Percentiles rank a stretch among this genome's conserved stretches.
Evolutionary conservation across 2,797 vertebrate genomes (phyloP).

Genomic region (Cynopterus sphinx): DNA sequence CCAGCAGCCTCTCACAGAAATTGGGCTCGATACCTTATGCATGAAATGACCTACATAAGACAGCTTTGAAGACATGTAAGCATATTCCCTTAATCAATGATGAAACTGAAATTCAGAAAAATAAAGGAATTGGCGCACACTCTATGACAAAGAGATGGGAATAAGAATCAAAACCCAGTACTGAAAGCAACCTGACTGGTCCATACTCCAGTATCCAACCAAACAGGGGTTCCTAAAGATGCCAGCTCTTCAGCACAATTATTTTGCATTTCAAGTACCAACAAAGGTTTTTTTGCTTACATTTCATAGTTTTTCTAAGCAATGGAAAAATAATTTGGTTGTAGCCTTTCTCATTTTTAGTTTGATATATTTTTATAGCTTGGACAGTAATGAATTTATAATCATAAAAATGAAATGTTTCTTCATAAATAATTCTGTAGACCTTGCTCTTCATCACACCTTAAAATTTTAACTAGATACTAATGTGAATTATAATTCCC

Average conservation of each 20-base stretch:
- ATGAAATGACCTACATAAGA: conserved; percentile 51
- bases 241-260: not conserved
- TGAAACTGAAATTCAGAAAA: conserved; percentile 14
- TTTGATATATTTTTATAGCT: conserved; percentile 11
- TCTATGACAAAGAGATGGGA: not conserved
- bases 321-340: conserved; percentile 28
- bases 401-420: not conserved
- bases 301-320: conserved; percentile 46
- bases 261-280: conserved; percentile 56
- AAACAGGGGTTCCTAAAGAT: not conserved
- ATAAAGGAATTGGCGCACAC: not conserved
- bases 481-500: not conserved
- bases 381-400: not conserved
- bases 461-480: conserved; percentile 25
- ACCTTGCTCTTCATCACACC: not conserved
- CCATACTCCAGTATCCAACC: not conserved
- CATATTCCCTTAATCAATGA: not conserved
- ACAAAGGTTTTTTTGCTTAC: conserved; percentile 49
- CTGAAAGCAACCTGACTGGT: not conserved
- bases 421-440: conserved; percentile 26
- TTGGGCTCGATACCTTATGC: not conserved
- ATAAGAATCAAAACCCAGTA: not conserved
- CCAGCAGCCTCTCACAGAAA: not conserved
- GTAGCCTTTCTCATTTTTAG: conserved; percentile 44
- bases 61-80: conserved; percentile 37